A percentile compares a stretch with the other conserved stretches of the same genome.
Evolutionary conservation across 2,888 invertebrate genomes (phyloP).

Genomic region (Lasioglossum marginatum): DNA sequence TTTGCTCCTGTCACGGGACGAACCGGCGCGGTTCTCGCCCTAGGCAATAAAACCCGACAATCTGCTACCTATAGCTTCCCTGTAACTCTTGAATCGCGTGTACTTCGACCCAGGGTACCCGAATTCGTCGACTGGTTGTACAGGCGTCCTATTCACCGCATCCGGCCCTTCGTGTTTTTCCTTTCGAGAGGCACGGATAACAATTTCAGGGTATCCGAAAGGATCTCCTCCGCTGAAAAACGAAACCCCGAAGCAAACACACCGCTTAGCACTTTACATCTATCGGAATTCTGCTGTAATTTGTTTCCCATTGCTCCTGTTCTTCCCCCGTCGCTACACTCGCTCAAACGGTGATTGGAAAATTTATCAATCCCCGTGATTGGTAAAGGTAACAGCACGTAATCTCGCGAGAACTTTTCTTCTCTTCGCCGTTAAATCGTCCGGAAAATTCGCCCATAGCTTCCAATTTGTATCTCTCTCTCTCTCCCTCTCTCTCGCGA

Average conservation of each 20-base stretch:
- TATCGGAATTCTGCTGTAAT: neutral
- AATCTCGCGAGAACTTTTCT: neutral
- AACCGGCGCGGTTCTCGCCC: neutral
- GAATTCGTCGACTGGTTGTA: neutral
- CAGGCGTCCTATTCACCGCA: neutral
- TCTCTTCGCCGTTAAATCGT: neutral
- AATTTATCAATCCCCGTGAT: neutral
- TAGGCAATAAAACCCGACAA: conserved; percentile 7
- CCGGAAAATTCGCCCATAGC: neutral
- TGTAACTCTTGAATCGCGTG: neutral
- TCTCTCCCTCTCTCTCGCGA: neutral
- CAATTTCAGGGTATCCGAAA: neutral
- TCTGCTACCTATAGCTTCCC: neutral
- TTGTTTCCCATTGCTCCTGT: neutral
- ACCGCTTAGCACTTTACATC: too few relatives aligned
- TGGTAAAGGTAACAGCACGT: neutral
- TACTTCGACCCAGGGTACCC: neutral
- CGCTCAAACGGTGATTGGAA: neutral
- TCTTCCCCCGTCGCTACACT: neutral
- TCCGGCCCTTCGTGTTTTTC: neutral
- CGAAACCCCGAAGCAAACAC: neutral
- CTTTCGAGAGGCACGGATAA: neutral
- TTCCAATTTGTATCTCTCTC: neutral
- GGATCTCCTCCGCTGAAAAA: neutral
- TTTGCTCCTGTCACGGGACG: neutral